A percentile compares a stretch with the other conserved stretches of the same genome.
Conservation (phyloP, 2,113 vertebrate species). For the Lutjanus erythropterus region DNA sequence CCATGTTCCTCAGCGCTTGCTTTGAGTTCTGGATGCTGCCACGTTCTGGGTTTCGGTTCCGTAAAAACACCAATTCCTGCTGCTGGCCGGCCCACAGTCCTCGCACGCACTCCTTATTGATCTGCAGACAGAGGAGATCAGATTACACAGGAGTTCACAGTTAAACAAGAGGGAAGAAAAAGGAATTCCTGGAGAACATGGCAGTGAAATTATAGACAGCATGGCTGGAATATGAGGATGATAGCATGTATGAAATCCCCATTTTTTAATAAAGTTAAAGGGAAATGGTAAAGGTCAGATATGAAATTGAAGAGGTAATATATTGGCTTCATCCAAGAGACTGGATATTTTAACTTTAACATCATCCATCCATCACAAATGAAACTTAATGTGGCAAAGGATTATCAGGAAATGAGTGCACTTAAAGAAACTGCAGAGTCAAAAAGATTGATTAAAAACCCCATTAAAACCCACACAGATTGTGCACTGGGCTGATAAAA, state of each 20-base stretch:
- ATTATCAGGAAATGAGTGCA: slow-evolving; percentile 5
- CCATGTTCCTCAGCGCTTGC: slow-evolving; percentile 96
- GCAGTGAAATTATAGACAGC: too few relatives aligned
- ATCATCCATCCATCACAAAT: not conserved
- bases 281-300: too few relatives aligned
- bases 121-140: slow-evolving; percentile 78
- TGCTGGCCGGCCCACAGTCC: slow-evolving; percentile 98
- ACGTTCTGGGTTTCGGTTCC: slow-evolving; percentile 96
- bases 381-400: not conserved
- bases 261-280: too few relatives aligned
- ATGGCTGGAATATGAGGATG: too few relatives aligned
- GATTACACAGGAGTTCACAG: not conserved
- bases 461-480: not conserved
- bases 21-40: slow-evolving; percentile 99
- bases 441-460: not conserved
- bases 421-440: slow-evolving; percentile 17
- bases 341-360: not conserved
- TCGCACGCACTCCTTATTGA: slow-evolving; percentile 97
- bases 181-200: not conserved
- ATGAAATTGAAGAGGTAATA: too few relatives aligned
- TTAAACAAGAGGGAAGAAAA: not conserved
- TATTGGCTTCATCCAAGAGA: not conserved
- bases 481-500: not conserved
- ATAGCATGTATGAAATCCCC: too few relatives aligned
- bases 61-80: slow-evolving; percentile 96